Conservation (phyloP, 1,140 invertebrate species). For the Heliothis subflexa region DNA sequence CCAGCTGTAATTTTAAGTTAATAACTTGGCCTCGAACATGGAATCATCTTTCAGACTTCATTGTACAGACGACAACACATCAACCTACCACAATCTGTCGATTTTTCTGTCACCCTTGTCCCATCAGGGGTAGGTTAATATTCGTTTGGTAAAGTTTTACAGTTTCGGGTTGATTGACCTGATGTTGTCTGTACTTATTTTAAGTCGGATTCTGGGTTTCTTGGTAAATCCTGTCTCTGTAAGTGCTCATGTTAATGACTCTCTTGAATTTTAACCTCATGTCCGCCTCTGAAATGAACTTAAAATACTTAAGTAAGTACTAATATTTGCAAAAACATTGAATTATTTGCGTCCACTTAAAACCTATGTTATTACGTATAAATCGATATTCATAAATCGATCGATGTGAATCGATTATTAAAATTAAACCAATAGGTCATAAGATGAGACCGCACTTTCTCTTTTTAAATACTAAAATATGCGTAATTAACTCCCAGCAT, state of each 20-base stretch:
- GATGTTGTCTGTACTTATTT: too few species aligned
- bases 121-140: too few species aligned
- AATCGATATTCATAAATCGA: background rate
- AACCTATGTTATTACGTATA: background rate
- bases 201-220: conserved; percentile 27
- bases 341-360: background rate
- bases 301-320: background rate
- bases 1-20: background rate
- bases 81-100: too few species aligned
- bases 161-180: too few species aligned
- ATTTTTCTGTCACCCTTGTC: too few species aligned
- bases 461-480: conserved; percentile 20
- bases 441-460: conserved; percentile 24
- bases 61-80: background rate
- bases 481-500: conserved; percentile 17
- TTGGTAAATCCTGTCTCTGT: background rate
- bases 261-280: background rate
- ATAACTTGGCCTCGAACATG: background rate
- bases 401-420: conserved; percentile 13
- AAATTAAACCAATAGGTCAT: conserved; percentile 8
- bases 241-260: conserved; percentile 7
- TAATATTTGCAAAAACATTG: background rate
- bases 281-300: background rate
- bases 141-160: too few species aligned
- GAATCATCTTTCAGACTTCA: background rate